Percentiles rank a stretch among this genome's conserved stretches.
These are phyloP conservation scores for Drosophila ohnishii DNA, from an alignment of 1,140 invertebrate species.

Conservation along the genomic window DNA sequence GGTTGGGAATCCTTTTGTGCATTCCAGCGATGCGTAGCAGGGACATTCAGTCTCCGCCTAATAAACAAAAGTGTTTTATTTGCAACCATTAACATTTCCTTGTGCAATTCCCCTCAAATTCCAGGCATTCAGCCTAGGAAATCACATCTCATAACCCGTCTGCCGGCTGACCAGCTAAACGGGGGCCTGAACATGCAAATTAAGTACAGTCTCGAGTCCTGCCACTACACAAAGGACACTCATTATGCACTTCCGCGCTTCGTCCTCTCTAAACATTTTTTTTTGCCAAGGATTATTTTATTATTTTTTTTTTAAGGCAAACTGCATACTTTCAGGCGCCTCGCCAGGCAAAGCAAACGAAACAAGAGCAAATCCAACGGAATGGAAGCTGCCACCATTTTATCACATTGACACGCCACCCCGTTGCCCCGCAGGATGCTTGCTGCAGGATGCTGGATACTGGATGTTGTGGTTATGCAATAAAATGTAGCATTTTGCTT, in stretches of 20 bases:
- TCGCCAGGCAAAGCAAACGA: conserved; percentile 20
- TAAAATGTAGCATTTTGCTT: conserved; percentile 75
- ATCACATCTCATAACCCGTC: conserved; percentile 53
- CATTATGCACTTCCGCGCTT: conserved; percentile 62
- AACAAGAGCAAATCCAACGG: conserved; percentile 21
- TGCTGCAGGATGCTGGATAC: background rate
- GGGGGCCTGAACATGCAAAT: conserved; percentile 48
- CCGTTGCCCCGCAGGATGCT: conserved; percentile 14
- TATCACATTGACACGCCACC: conserved; percentile 48
- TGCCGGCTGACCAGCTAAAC: conserved; percentile 8
- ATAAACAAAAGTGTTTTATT: conserved; percentile 12
- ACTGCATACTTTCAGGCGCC: conserved; percentile 55
- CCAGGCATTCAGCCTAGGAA: conserved; percentile 20
- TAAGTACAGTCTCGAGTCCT: conserved; percentile 65
- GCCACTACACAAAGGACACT: conserved; percentile 66
- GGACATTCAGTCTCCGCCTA: background rate
- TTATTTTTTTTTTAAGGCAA: background rate
- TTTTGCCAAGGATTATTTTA: conserved; percentile 31
- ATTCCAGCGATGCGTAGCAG: conserved; percentile 1
- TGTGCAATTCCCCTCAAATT: conserved; percentile 7
- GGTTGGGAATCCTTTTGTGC: conserved; percentile 21
- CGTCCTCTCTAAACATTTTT: background rate
- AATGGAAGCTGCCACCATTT: conserved; percentile 54
- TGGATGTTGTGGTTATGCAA: conserved; percentile 60
- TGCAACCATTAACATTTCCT: conserved; percentile 30